A percentile compares a stretch with the other conserved stretches of the same genome.
phyloP scores from a whole-genome alignment of 2,888 invertebrate species.

The Labia minor region DNA sequence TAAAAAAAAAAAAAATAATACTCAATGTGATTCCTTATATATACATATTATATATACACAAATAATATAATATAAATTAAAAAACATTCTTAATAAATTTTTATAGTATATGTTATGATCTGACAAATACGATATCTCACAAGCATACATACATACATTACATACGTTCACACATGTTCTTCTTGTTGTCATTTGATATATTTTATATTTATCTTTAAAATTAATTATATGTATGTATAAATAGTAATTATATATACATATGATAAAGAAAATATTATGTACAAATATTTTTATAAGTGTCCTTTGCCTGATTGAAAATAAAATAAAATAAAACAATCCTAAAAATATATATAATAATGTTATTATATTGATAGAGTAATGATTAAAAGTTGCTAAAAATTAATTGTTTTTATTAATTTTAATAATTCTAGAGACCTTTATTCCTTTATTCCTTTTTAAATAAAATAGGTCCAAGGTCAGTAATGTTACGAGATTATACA shows the following conservation, averaged over 20 bases:
- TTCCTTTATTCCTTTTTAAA: too few species aligned
- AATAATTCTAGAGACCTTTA: too few species aligned
- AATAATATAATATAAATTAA: background rate
- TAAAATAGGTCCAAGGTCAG: too few species aligned
- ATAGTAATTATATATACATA: background rate
- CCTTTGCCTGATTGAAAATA: background rate
- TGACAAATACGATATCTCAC: background rate
- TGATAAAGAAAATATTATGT: background rate
- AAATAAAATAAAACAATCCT: background rate
- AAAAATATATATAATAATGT: slow-evolving; percentile 2
- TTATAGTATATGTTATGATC: background rate
- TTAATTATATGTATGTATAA: background rate
- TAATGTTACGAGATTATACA: too few species aligned
- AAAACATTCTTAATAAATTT: background rate
- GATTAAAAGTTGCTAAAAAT: background rate
- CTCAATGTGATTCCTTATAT: too few species aligned
- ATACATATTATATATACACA: background rate
- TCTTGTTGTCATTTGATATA: slow-evolving; percentile 8
- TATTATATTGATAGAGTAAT: background rate
- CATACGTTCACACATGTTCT: too few species aligned
- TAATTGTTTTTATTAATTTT: too few species aligned
- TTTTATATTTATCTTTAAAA: slow-evolving; percentile 13
- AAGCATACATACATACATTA: too few species aligned
- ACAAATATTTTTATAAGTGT: slow-evolving; percentile 7
- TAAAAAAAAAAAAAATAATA: too few species aligned